Base-by-base conservation (phyloP, 2,888 invertebrate species). In the Alviniconcha strummeri region DNA sequence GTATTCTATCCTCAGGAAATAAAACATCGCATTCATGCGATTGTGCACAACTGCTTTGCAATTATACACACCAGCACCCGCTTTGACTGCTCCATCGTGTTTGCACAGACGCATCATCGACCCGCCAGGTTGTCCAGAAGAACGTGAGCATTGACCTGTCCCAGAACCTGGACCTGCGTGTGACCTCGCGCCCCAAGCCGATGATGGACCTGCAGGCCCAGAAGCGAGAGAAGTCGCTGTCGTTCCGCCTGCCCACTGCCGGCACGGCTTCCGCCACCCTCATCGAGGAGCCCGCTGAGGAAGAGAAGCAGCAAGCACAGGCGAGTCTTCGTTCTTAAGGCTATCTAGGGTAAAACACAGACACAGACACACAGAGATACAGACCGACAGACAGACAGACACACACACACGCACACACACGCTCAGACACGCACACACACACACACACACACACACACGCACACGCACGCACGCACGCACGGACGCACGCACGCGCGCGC, bases 81-180 rank as follows among this genome's bases (percentile, higher is more conserved):
- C 36, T 36, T 36, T 36, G 36, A 36, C 36, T 36, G 36, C 36
- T 36, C 36, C 36, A 36, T 36, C 36, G 36, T 36, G 36, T 36
- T 36, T 36, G 36, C 36, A 36, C 36, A 36, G 36, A 36, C 36
- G 36, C 36, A 36, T 36, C 36, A 36, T n/a, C 52, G n/a, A 81
- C 81, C 0, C 71, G 52, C n/a, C 56, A 60, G 74, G 15, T 74
- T 17, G 74, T 57, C 8, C 64, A 72, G 69, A 76, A 77, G 77
- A 84, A 80, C 52, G 84, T 81, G 69, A 83, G 83, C 71, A 83
- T 80, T 52, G 80, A 84, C 56, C 74, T 83, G 36, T 72, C 57
- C 6, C 57, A 67, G 19, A 75, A 67, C 64, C 69, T 83, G 56
- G 84, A 80, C 55, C 64, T 60, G 56, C 52, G 75, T 52, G 54